Percentiles rank a stretch among this genome's conserved stretches.
These are phyloP conservation scores for Serrognathus titanus DNA, from an alignment of 2,888 invertebrate genomes.

Conservation along the genomic window DNA sequence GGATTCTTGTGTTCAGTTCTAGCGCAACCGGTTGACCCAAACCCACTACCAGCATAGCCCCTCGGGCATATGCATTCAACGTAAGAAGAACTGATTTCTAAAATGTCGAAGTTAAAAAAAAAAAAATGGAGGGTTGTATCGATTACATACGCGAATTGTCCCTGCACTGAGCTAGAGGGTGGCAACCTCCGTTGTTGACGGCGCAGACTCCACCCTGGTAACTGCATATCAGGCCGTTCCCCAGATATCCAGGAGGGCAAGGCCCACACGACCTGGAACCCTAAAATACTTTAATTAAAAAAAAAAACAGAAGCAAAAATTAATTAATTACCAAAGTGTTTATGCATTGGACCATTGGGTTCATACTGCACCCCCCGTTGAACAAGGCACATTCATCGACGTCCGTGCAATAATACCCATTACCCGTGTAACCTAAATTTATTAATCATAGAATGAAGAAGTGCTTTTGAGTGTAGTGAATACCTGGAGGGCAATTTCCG, in stretches of 20 bases:
- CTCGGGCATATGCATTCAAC: constrained; percentile 74
- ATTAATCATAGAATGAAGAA: no score
- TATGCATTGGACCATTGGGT: constrained; percentile 78
- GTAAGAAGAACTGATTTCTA: constrained; percentile 52
- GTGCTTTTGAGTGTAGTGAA: constrained; percentile 25
- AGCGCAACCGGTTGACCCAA: constrained; percentile 74
- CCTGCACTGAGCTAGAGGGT: constrained; percentile 74
- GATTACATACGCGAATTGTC: constrained; percentile 57
- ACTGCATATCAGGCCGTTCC: constrained; percentile 75
- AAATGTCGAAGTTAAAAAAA: constrained; percentile 17
- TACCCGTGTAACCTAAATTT: constrained; percentile 67
- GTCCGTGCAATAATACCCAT: constrained; percentile 82
- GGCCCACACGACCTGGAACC: constrained; percentile 83
- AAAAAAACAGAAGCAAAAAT: no score
- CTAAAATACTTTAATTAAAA: constrained; percentile 38
- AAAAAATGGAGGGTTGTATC: background rate
- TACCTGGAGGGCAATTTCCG: constrained; percentile 80
- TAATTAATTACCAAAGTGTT: constrained; percentile 65
- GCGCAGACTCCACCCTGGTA: constrained; percentile 63
- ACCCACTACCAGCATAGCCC: constrained; percentile 76
- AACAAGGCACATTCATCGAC: constrained; percentile 81
- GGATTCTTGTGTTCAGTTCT: constrained; percentile 38
- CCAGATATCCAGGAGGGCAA: constrained; percentile 85
- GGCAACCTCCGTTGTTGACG: constrained; percentile 80
- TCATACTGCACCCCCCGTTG: constrained; percentile 85